Evolutionary conservation across 1,140 invertebrate species (phyloP).

Genomic region (Philopotamus ludificatus): DNA sequence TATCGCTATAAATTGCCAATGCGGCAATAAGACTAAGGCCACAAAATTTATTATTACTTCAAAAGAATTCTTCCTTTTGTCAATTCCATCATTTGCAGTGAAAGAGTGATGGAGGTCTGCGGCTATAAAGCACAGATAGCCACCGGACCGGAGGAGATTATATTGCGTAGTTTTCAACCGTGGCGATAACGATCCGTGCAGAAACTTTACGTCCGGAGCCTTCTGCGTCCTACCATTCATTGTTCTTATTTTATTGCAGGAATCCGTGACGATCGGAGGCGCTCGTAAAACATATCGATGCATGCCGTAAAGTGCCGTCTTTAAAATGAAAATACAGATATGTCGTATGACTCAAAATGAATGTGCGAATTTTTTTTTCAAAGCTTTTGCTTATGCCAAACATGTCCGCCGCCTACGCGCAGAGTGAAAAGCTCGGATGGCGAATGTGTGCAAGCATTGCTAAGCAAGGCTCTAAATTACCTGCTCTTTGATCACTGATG

Average conservation of each 20-base stretch:
- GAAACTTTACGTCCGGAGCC: slow-evolving; percentile 15
- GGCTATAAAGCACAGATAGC: slow-evolving; percentile 28
- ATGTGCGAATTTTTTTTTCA: too few species aligned
- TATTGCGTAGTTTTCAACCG: slow-evolving; percentile 34
- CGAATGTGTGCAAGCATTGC: neutral
- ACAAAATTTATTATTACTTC: too few species aligned
- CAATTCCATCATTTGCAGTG: slow-evolving; percentile 16
- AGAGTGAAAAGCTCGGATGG: neutral
- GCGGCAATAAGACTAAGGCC: too few species aligned
- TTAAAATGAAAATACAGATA: too few species aligned
- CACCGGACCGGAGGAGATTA: slow-evolving; percentile 26
- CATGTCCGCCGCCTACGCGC: neutral
- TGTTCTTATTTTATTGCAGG: slow-evolving; percentile 22
- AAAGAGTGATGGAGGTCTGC: slow-evolving; percentile 12
- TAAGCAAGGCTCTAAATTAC: slow-evolving; percentile 37
- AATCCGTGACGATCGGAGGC: neutral
- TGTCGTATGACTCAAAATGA: too few species aligned
- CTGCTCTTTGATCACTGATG: slow-evolving; percentile 41
- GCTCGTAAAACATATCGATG: neutral
- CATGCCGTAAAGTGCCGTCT: too few species aligned
- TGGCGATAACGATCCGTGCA: slow-evolving; percentile 34
- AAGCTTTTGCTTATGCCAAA: too few species aligned
- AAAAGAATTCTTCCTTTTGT: too few species aligned
- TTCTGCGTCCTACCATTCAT: slow-evolving; percentile 18
- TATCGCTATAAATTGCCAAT: too few species aligned